Conservation (phyloP, 2,113 vertebrate species). For the Parotia lawesii region DNA sequence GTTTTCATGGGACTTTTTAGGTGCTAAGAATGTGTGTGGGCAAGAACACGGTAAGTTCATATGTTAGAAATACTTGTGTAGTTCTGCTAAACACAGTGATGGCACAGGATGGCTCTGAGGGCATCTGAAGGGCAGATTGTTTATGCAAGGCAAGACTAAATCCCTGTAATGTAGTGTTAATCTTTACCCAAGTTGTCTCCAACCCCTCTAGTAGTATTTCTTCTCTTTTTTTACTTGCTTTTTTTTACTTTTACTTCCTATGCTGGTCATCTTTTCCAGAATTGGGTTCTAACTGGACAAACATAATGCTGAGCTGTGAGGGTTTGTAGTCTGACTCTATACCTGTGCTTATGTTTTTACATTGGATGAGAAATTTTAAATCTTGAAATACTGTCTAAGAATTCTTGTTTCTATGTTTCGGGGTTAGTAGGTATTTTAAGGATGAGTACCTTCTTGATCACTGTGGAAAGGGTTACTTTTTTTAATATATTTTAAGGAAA, state of each 20-base stretch:
- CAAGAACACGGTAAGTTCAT: background rate
- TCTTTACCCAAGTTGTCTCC: background rate
- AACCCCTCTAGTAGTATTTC: background rate
- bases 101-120: fast-evolving
- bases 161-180: background rate
- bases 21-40: background rate
- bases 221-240: background rate
- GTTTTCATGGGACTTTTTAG: background rate
- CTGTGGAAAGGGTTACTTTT: background rate
- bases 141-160: background rate
- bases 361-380: background rate
- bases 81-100: background rate
- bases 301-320: background rate
- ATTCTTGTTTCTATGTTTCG: background rate
- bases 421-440: background rate
- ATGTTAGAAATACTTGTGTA: background rate
- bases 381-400: background rate
- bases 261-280: background rate
- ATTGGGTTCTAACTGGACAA: background rate
- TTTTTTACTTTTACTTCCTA: background rate
- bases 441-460: background rate
- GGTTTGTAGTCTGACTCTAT: background rate
- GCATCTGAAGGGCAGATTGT: background rate
- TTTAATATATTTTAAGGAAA: background rate
- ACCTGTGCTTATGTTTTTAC: background rate